phyloP scores from a whole-genome alignment of 2,888 invertebrate genomes.

The Meganola albula region DNA sequence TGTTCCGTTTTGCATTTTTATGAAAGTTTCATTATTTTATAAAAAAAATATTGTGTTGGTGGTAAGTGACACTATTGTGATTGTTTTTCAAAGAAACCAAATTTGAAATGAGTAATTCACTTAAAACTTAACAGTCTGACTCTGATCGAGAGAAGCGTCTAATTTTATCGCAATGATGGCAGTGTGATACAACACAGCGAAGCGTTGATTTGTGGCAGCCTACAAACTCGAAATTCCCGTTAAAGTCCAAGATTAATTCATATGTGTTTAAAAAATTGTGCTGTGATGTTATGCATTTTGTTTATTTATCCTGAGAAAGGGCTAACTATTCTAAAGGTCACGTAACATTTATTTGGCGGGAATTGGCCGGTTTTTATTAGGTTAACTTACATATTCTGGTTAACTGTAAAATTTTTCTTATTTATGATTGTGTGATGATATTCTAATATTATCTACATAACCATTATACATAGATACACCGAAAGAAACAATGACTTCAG shows the following conservation, averaged over 20 bases:
- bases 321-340: no score
- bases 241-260: no score
- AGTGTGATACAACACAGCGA: conserved; percentile 32
- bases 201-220: conserved; percentile 37
- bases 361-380: conserved; percentile 25
- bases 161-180: conserved; percentile 25
- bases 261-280: no score
- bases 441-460: not conserved
- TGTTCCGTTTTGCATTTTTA: conserved; percentile 63
- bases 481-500: conserved; percentile 52
- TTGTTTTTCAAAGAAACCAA: conserved; percentile 10
- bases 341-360: conserved; percentile 61
- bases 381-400: no score
- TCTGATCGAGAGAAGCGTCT: conserved; percentile 19
- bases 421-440: not conserved
- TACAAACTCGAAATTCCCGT: no score
- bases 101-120: conserved; percentile 1
- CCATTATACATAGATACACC: no score
- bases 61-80: conserved; percentile 53
- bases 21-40: conserved; percentile 42
- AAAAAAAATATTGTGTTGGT: conserved; percentile 63
- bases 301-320: no score
- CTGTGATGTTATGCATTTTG: no score
- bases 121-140: conserved; percentile 9
- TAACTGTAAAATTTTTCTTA: conserved; percentile 16